These are phyloP conservation scores for Mesoclemmys tuberculata DNA, from an alignment of 2,113 vertebrate genomes.

Conservation along the genomic window DNA sequence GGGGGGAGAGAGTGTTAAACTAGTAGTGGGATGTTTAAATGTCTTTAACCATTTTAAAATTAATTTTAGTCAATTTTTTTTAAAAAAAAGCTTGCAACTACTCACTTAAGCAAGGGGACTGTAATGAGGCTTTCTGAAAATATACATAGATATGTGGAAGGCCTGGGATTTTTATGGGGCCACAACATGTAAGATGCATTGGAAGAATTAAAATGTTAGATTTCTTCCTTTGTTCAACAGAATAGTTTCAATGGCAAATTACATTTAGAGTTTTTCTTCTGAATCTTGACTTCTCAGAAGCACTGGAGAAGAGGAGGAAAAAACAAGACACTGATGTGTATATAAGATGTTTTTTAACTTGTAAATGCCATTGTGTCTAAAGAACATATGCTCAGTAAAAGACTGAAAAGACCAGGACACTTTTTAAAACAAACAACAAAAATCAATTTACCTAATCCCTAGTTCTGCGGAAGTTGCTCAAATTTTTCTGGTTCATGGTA, in stretches of 20 bases:
- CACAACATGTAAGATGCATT: background rate
- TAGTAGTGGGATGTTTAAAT: constrained; percentile 3
- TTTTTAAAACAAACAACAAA: too few relatives aligned
- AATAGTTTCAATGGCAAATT: background rate
- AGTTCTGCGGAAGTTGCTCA: background rate
- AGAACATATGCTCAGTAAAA: background rate
- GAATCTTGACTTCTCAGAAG: background rate
- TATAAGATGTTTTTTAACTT: background rate
- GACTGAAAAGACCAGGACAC: background rate
- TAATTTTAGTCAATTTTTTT: too few relatives aligned
- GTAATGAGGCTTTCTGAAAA: constrained; percentile 52
- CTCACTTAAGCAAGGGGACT: constrained; percentile 53
- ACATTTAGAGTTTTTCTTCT: background rate
- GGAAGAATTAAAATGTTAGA: background rate
- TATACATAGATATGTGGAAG: constrained; percentile 36
- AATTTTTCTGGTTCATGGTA: background rate
- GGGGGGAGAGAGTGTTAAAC: too few relatives aligned
- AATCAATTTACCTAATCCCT: too few relatives aligned
- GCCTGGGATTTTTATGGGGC: background rate
- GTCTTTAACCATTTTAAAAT: constrained; percentile 62
- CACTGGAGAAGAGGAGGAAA: too few relatives aligned
- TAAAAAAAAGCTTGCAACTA: constrained; percentile 46
- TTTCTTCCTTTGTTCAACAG: background rate
- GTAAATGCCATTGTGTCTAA: background rate
- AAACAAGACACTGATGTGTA: background rate